Evolutionary conservation across 2,888 invertebrate genomes (phyloP), one percentile per base, ranked within the genome.

Genomic region (Diplolepis rosae): DNA sequence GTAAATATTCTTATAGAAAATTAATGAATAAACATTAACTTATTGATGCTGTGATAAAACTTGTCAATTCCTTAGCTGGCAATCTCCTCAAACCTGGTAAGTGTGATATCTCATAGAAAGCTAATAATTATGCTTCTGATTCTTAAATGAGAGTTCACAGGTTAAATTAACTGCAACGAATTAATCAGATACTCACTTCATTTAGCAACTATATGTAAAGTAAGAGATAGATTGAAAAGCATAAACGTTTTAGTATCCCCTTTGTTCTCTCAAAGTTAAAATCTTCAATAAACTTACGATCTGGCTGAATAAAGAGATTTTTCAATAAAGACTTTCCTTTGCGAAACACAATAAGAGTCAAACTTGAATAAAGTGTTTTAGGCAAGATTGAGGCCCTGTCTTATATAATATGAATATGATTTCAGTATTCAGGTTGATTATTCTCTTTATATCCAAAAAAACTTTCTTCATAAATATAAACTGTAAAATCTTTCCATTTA

Each of bases 361-460:
- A 35, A 56, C 1, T 4, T 6, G 3, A 32, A 32, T 18, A 1
- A 54, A 15, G 11, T 2, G 18, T 18, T 45, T 45, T 22, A 45
- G 15, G 18, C 3, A 18, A 45, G 45, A 22, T 32, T 6, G 56
- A 56, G 35, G 35, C n/a, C n/a, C n/a, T n/a, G n/a, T 56, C 35
- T 56, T 13, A 11, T 18, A 45, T 56, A 35, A 35, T 56, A 35
- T 35, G 35, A 56, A 13, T 35, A 35, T 1, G 22, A 24, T 22
- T n/a, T 54, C 28, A 56, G 56, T 56, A 32, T 56, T 35, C 30
- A 54, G 30, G 27, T 35, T 35, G 35, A 56, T 35, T 32, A 56
- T 56, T 18, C 32, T 11, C 11, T 56, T 65, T 28, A 28, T 48
- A 28, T 65, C 5, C 7, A 15, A 24, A 28, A 13, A 45, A 24